These are phyloP conservation scores for Natator depressus DNA, from an alignment of 2,113 vertebrate species.

Conservation along the genomic window DNA sequence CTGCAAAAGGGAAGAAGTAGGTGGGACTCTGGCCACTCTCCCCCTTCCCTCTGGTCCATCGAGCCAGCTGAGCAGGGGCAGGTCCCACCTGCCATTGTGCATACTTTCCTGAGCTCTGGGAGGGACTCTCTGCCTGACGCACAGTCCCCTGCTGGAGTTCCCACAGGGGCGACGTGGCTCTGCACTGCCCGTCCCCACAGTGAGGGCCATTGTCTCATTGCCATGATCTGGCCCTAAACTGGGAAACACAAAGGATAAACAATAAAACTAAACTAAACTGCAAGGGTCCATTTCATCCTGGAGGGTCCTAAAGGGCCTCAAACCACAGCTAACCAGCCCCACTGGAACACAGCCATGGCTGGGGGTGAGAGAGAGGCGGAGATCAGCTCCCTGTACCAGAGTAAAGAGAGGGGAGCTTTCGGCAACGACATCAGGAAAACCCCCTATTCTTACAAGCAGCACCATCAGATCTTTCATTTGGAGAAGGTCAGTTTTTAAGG, in stretches of 20 bases:
- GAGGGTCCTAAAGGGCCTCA: neutral
- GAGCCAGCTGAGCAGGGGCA: neutral
- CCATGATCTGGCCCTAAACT: neutral
- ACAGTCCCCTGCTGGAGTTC: no score
- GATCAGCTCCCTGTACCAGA: neutral
- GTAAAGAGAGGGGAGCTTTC: neutral
- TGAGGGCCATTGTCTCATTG: neutral
- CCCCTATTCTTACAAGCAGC: neutral
- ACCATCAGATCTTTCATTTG: neutral
- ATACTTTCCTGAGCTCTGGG: neutral
- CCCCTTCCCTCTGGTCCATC: no score
- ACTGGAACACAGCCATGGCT: neutral
- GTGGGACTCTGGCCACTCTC: neutral
- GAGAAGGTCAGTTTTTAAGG: neutral
- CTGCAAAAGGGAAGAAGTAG: neutral
- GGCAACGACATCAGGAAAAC: neutral
- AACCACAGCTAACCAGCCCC: neutral
- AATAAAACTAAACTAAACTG: neutral
- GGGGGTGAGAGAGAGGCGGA: no score
- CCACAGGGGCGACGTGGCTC: no score
- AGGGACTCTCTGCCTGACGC: neutral
- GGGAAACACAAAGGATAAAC: neutral
- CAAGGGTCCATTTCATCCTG: neutral
- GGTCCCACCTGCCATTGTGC: neutral
- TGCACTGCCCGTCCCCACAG: neutral